Base-by-base conservation (phyloP, 2,797 vertebrate species). In the Sparus aurata region DNA sequence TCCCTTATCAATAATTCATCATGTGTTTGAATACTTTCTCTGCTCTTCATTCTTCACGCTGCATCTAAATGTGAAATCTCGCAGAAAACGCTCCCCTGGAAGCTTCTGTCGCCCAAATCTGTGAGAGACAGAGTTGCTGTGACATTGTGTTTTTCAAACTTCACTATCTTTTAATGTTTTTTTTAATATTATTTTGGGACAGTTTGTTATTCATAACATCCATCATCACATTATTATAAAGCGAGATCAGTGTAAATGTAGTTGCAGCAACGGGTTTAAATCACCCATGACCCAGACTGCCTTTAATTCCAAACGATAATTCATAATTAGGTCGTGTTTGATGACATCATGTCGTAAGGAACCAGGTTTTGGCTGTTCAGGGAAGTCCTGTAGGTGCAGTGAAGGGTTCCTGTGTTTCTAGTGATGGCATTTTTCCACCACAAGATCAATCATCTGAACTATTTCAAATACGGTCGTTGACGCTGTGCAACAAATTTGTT, bases 1-100 rank as follows among this genome's bases (percentile, higher is more conserved):
- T 57, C 53, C 41, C 75, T 84, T 79, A 88, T 91, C 87, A 90
- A 91, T 90, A 83, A 91, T 91, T 90, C 85, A 90, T 84, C 53
- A 16, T 76, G 70, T 89, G 27, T 85, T 86, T 69, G 73, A 84
- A 84, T 73, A 77, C 60, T 58, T 82, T 79, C 3, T 80, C 63
- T 54, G 58, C 55, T 60, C 57, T 53, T 59, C 20, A 13, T 70
- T 77, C 60, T 68, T 80, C 59, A 16, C 43, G 15, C 57, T 47
- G 30, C 58, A 75, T 65, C 49, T 23, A 7, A 55, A 50, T 30
- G 27, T 34, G 11, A 57, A 49, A 63, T 69, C 49, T 66, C 17
- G 34, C 45, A 30, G 16, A 16, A 20, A 41, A 66, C 16, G 11
- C 23, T 75, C 20, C n/a, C 23, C 13, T 54, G 30, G 22, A 72